A percentile compares a stretch with the other conserved stretches of the same genome.
Conservation (phyloP, 2,113 vertebrate species). For the Dolichallabes microphthalmus region DNA sequence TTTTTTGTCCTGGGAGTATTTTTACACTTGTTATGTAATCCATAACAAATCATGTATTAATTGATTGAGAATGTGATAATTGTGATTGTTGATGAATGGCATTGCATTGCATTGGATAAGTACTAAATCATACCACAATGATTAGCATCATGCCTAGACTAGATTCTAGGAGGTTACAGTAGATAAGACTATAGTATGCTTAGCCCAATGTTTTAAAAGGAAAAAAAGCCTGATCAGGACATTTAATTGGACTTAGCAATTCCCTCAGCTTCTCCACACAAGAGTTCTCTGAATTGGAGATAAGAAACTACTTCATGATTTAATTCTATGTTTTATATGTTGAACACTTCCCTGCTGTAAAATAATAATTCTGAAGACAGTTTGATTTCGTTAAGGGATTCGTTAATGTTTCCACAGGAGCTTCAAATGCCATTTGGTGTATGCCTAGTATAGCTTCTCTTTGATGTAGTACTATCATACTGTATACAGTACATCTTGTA, state of each 20-base stretch:
- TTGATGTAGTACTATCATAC: neutral
- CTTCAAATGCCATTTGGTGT: neutral
- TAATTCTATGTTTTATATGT: no score
- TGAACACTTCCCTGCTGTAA: neutral
- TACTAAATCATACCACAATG: conserved; percentile 1
- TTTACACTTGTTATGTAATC: no score
- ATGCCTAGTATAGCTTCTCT: neutral
- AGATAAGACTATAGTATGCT: neutral
- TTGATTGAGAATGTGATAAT: neutral
- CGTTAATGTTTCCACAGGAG: neutral
- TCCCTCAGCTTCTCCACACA: neutral
- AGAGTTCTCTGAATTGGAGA: no score
- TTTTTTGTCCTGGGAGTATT: no score
- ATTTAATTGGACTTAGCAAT: no score
- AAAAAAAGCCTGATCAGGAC: neutral
- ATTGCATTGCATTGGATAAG: neutral
- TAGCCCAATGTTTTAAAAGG: conserved; percentile 3
- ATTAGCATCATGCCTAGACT: conserved; percentile 1
- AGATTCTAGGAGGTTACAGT: neutral
- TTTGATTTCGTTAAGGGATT: neutral
- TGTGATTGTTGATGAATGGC: neutral
- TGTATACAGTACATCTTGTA: neutral
- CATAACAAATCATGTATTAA: no score
- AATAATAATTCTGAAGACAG: neutral
- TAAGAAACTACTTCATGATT: no score